Percentiles rank a stretch among this genome's conserved stretches.
Conservation (phyloP, 2,888 invertebrate species). For the Spilosoma lubricipeda region DNA sequence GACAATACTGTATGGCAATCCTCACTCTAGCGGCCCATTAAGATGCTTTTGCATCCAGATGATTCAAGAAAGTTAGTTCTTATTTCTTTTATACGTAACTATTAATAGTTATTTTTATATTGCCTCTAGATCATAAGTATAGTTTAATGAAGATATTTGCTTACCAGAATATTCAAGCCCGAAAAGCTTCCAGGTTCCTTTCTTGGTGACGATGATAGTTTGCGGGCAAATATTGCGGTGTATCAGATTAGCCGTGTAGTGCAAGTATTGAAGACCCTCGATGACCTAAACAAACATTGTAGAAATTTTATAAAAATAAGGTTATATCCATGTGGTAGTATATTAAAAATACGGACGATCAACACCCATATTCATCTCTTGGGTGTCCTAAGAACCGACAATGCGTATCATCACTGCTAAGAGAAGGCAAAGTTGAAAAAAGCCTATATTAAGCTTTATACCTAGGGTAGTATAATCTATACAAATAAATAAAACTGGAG, state of each 20-base stretch:
- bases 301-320: not conserved
- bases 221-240: conserved; percentile 98
- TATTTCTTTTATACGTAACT: no score
- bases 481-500: no score
- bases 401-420: no score
- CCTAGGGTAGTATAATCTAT: no score
- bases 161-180: conserved; percentile 97
- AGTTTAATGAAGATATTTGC: conserved; percentile 45
- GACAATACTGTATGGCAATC: no score
- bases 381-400: no score
- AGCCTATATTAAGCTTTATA: no score
- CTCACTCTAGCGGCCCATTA: no score
- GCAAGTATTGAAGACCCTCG: conserved; percentile 96
- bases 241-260: conserved; percentile 94
- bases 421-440: no score
- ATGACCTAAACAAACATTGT: conserved; percentile 89
- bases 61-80: not conserved
- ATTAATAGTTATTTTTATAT: not conserved
- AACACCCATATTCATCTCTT: no score
- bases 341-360: not conserved
- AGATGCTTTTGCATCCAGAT: no score
- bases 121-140: not conserved
- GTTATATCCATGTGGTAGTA: not conserved
- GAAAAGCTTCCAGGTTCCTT: conserved; percentile 98
- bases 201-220: conserved; percentile 95